Evolutionary conservation across 2,113 vertebrate species (phyloP), one percentile per base, ranked within the genome.

Genomic region (Bubo scandiacus): DNA sequence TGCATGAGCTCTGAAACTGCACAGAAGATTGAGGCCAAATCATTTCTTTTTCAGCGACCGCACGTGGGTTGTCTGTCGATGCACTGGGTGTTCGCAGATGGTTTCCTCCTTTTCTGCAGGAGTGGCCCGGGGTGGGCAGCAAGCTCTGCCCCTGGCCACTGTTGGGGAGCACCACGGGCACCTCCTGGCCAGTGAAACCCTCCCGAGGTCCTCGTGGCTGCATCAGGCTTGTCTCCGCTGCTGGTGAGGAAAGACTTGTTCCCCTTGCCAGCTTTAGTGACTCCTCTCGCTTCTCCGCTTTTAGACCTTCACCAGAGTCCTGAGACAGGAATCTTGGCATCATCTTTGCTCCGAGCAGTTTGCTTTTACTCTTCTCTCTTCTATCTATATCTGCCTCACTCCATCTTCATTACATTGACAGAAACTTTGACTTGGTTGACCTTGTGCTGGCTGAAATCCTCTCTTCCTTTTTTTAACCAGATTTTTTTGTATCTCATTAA

Each of bases 1-100:
- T 1, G 7, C 6, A 2, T 22, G 67, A 61, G 47, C 36, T 67
- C 30, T 80, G 79, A 73, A 55, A 27, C 16, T 0, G 49, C 70
- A 40, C 30, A 40, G 30, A 49, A 15, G 6, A 19, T 52, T 74
- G 30, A 6, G 25, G 30, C 42, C 6, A 7, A 74, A 63, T 52
- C 8, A 9, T 18, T 34, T 22, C 3, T 0, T 21, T 38, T 75
- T 34, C 34, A 42, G 7, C 0, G 6, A 11, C 59, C 0, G 1
- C 5, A 38, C 1, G 4, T 26, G 36, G 34, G 15, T 30, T n/a
- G 10, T 26, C 17, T 34, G 21, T 4, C 4, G 9, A 11, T 21
- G 36, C 40, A 3, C 19, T 3, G 22, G 29, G 9, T 32, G 75
- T 38, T 57, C 20, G 80, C 49, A 14, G 67, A 6, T 0, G 0